phyloP scores from a whole-genome alignment of 2,888 invertebrate species.

The Thereva unica region DNA sequence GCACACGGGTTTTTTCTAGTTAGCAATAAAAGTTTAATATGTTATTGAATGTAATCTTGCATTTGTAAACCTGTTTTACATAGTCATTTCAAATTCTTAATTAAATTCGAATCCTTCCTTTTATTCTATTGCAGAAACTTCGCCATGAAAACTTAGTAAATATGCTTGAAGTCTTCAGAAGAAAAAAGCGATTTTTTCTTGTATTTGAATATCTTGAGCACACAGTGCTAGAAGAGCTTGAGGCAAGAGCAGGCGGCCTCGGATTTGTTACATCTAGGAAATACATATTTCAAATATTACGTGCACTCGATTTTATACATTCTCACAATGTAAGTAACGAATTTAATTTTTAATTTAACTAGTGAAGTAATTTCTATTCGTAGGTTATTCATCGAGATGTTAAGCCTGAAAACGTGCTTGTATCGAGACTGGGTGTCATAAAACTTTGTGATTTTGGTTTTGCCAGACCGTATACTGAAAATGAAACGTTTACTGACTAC shows the following conservation, averaged over 20 bases:
- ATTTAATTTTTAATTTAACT: background rate
- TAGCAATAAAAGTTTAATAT: no score
- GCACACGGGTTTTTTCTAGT: no score
- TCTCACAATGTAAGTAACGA: constrained; percentile 72
- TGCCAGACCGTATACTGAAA: constrained; percentile 72
- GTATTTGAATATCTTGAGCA: constrained; percentile 89
- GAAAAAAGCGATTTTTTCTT: constrained; percentile 80
- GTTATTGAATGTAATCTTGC: no score
- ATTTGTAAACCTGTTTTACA: no score
- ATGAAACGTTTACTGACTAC: constrained; percentile 85
- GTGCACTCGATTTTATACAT: constrained; percentile 82
- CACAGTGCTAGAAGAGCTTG: constrained; percentile 82
- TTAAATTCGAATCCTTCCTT: no score
- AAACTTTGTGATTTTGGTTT: constrained; percentile 93
- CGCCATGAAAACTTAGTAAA: constrained; percentile 87
- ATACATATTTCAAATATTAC: constrained; percentile 80
- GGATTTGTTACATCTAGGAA: constrained; percentile 74
- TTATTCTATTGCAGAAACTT: constrained; percentile 66
- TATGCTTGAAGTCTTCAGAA: constrained; percentile 85
- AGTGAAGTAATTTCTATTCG: background rate
- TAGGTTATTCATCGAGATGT: constrained; percentile 87
- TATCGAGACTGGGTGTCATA: constrained; percentile 77
- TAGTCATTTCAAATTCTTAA: no score
- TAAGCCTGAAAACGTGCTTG: constrained; percentile 87
- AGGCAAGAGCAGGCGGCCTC: constrained; percentile 70